Evolutionary conservation across 2,797 vertebrate species (phyloP), one percentile per base, ranked within the genome.

Genomic region (Trichosurus vulpecula): DNA sequence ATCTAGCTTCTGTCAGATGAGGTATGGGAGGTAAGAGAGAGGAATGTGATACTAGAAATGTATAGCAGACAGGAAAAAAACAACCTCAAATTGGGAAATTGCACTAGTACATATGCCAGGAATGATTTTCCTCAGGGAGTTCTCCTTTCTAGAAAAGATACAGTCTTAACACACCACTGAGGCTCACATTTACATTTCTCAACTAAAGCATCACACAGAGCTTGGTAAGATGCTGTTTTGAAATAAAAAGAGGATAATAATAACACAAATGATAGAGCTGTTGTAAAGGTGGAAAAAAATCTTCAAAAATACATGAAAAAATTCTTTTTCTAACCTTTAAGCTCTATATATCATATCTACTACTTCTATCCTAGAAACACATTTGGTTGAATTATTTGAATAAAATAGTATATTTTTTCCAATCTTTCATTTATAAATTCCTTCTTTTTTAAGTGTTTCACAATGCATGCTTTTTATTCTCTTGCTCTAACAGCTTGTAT

Each of bases 381-480:
- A 81, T 27, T 27, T 81, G n/a, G 2, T 47, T 47, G 22, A 25
- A 47, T 22, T 81, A 81, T 81, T 81, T 47, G 8, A 25, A 81
- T 81, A 27, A 81, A 47, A 47, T 47, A 10, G 11, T 47, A 10
- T 47, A 81, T 47, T 74, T 74, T 74, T 9, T 10, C 41, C 16
- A 74, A 22, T 47, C 22, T 81, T 25, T 81, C 41, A 27, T 25
- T 47, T 47, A 47, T 25, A 10, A 47, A 47, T 22, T 41, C 98
- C 16, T 54, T 54, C 54, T 55, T 55, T 47, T 51, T 6, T 6
- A 52, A 52, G 52, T 94, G 97, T 97, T 97, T 94, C 97, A 98
- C 97, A 98, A 98, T 92, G 96, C 47, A 96, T 97, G 93, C 54
- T 87, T 97, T 98, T 98, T 97, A 96, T 98, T 98, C 98, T 98